Conservation (phyloP, 2,888 invertebrate genomes). For the Aphodius granarius region DNA sequence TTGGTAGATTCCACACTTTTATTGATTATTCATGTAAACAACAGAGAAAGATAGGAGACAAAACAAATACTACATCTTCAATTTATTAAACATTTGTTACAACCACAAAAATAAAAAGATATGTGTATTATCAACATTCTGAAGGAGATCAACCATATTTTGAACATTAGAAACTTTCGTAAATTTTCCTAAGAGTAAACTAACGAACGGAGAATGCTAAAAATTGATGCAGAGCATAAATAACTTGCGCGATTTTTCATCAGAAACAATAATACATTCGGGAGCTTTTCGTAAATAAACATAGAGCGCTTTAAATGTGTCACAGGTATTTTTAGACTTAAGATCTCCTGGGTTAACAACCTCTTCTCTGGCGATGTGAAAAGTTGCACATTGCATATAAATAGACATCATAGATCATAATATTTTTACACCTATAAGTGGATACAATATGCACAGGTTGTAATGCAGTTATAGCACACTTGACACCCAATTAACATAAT, state of each 20-base stretch:
- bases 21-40: not conserved
- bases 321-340: not conserved
- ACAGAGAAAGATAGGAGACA: not conserved
- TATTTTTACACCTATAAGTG: not conserved
- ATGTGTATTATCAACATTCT: not conserved
- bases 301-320: not conserved
- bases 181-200: not conserved
- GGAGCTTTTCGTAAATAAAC: not conserved
- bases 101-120: not conserved
- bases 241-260: not conserved
- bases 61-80: not conserved
- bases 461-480: not conserved
- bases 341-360: not conserved
- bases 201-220: not conserved
- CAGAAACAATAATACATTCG: not conserved
- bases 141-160: not conserved
- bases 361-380: not conserved
- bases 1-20: not conserved
- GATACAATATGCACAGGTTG: not conserved
- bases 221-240: not conserved
- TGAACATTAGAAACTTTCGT: not conserved
- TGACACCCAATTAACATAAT: too few relatives aligned
- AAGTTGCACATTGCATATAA: not conserved
- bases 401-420: not conserved
- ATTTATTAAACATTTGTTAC: too few relatives aligned